These are phyloP conservation scores for Virgularia gustaviana DNA, from an alignment of 92 coral and sea anemone genomes.

Conservation along the genomic window DNA sequence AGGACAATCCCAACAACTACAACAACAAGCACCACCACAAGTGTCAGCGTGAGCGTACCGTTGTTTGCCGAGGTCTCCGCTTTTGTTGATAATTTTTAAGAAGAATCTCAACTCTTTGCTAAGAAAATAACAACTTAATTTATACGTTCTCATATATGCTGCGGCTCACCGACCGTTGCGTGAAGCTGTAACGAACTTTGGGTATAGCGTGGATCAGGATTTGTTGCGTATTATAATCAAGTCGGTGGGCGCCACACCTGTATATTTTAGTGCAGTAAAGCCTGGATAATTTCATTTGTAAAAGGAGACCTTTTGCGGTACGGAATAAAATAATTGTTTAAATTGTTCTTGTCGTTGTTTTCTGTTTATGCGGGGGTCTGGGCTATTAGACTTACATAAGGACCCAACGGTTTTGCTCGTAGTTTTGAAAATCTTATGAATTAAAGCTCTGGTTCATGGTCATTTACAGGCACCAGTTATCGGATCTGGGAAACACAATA, in stretches of 20 bases:
- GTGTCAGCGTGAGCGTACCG: conserved; percentile 17
- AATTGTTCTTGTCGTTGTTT: background rate
- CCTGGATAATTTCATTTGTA: conserved; percentile 32
- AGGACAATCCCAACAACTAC: too few species aligned
- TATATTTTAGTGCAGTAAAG: conserved; percentile 3
- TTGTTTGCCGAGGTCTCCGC: conserved; percentile 21
- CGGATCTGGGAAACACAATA: too few species aligned
- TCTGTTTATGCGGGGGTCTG: too few species aligned
- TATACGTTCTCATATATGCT: conserved; percentile 11
- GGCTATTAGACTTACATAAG: too few species aligned
- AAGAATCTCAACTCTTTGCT: conserved; percentile 11
- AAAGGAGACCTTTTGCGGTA: conserved; percentile 33
- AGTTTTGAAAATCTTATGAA: too few species aligned
- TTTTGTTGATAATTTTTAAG: conserved; percentile 10
- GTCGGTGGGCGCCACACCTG: conserved; percentile 15
- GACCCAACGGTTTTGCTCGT: background rate
- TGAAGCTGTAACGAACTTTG: background rate
- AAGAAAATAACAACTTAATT: conserved; percentile 32
- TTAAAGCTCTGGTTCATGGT: too few species aligned
- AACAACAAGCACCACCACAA: too few species aligned
- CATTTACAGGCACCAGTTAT: too few species aligned
- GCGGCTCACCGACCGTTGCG: conserved; percentile 15
- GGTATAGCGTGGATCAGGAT: background rate
- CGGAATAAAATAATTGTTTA: conserved; percentile 41
- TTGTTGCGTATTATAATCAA: background rate